Conservation (phyloP, 2,888 invertebrate species). For the Pollenia amentaria region DNA sequence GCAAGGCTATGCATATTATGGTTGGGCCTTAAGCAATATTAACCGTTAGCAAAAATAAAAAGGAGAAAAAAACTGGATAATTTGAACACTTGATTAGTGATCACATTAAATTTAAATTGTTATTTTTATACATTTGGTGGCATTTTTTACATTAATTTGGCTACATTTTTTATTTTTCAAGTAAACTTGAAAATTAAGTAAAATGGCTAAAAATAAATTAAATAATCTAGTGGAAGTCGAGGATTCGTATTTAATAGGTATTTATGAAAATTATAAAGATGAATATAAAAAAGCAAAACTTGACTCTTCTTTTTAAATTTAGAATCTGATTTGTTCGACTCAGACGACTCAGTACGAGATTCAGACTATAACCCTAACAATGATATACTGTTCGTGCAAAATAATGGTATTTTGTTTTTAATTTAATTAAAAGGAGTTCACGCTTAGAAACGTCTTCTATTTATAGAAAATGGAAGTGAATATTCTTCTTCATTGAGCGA, state of each 20-base stretch:
- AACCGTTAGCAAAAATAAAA: too few species aligned
- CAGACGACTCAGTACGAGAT: constrained; percentile 7
- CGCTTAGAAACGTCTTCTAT: too few species aligned
- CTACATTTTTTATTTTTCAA: constrained; percentile 20
- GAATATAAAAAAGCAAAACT: background rate
- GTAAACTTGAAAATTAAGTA: constrained; percentile 20
- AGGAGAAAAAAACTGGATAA: too few species aligned
- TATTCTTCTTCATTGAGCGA: too few species aligned
- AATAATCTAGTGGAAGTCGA: constrained; percentile 10
- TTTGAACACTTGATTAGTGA: too few species aligned
- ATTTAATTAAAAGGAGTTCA: too few species aligned
- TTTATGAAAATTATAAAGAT: constrained; percentile 1
- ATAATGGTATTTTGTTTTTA: too few species aligned
- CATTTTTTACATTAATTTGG: background rate
- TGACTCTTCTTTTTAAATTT: constrained; percentile 8
- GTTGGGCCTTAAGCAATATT: too few species aligned
- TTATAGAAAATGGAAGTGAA: too few species aligned
- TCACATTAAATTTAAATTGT: too few species aligned
- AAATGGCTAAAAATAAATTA: constrained; percentile 7
- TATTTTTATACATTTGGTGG: constrained; percentile 1
- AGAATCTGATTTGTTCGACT: constrained; percentile 3
- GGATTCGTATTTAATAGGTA: constrained; percentile 17
- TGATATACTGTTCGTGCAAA: too few species aligned
- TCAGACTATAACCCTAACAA: background rate
- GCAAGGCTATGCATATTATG: too few species aligned